phyloP scores from a whole-genome alignment of 2,113 vertebrate genomes.

The Spilogale gracilis region DNA sequence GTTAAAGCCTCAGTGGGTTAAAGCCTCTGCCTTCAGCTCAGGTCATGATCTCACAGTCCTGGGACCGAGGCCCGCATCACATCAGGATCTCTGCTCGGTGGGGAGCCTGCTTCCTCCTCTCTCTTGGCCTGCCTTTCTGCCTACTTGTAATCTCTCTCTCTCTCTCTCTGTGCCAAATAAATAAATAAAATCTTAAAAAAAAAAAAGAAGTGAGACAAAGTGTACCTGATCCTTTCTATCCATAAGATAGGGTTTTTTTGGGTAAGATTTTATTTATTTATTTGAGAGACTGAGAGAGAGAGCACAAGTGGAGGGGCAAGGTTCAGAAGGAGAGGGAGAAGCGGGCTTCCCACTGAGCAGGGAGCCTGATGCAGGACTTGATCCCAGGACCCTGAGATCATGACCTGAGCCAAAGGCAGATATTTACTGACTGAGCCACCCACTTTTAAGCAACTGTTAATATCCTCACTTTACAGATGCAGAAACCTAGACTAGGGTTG shows the following conservation, averaged over 20 bases:
- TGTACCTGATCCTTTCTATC: slow-evolving; percentile 25
- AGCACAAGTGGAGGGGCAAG: background rate
- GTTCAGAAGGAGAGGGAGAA: background rate
- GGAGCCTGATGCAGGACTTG: background rate
- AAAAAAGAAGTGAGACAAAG: too few species aligned
- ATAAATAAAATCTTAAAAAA: too few species aligned
- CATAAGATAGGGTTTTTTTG: background rate
- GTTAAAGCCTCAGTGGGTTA: too few species aligned
- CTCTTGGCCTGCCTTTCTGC: too few species aligned
- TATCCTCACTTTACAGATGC: slow-evolving; percentile 25
- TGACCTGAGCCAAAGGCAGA: background rate
- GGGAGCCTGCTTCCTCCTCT: too few species aligned
- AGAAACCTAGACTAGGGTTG: background rate
- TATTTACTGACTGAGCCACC: background rate
- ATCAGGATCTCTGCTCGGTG: too few species aligned
- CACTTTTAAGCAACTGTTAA: background rate
- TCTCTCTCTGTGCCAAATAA: too few species aligned
- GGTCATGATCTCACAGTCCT: too few species aligned
- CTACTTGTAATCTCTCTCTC: too few species aligned
- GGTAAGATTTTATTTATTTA: background rate
- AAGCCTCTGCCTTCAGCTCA: too few species aligned
- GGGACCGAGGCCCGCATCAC: too few species aligned
- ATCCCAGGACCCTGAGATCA: background rate
- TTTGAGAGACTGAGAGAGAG: background rate
- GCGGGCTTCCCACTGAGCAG: background rate